Evolutionary conservation across 2,113 vertebrate species (phyloP), one percentile per base, ranked within the genome.

Genomic region (Melanotaenia duboulayi): DNA sequence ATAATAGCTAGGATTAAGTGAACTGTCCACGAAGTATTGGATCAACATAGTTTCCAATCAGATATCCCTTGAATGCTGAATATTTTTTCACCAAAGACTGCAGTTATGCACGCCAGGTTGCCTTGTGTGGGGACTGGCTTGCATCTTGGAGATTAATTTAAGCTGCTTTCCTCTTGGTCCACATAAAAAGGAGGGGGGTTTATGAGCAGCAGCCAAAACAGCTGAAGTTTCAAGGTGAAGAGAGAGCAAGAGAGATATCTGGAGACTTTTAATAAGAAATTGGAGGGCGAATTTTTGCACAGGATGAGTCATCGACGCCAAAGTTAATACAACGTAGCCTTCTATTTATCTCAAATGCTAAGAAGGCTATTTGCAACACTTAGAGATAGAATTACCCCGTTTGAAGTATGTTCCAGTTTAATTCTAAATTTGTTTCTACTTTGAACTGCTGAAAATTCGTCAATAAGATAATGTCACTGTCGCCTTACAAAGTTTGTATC

Each of bases 91-190:
- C 80, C 63, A 79, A 65, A 76, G 49, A 75, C 61, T 67, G 70
- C 32, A 46, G 52, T 51, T 24, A 39, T 42, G 14, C 5, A 5
- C 52, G 16, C 35, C 67, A 11, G 59, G 1, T 9, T 40, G 74
- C 62, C 39, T 58, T 32, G 59, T 71, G 75, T 76, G 81, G 3
- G 49, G 67, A 80, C 77, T 73, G 80, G 78, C 78, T 85, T 74
- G 64, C 59, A 70, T 81, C 85, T 76, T 11, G n/a, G 60, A 87
- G 86, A 90, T 90, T 87, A 87, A 85, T 84, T 82, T 87, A 91
- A 90, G 82, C 83, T 65, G 80, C 86, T 91, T 87, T 88, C 37
- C 72, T 73, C 63, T 39, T 65, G 79, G 79, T 80, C n/a, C 11
- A 25, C 60, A 52, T 74, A 57, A 74, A 75, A 69, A 55, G 20